phyloP scores from a whole-genome alignment of 2,888 invertebrate genomes.

The Acanthosoma haemorrhoidale region DNA sequence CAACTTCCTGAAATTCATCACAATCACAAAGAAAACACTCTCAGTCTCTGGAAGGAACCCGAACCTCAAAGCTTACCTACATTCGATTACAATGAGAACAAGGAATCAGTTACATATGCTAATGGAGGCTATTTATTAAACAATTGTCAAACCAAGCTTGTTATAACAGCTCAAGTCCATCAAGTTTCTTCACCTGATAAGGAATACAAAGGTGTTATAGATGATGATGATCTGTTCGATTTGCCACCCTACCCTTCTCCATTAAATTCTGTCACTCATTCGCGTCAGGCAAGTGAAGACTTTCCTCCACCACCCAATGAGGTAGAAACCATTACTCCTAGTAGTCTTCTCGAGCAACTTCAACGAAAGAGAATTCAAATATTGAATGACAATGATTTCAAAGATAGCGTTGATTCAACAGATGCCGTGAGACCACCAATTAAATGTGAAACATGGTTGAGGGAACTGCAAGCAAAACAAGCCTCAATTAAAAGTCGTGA shows the following conservation, averaged over 20 bases:
- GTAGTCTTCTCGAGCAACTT: slow-evolving; percentile 56
- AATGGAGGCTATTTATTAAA: slow-evolving; percentile 49
- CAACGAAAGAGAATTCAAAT: slow-evolving; percentile 62
- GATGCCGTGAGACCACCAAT: slow-evolving; percentile 52
- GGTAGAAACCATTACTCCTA: slow-evolving; percentile 32
- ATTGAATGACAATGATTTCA: slow-evolving; percentile 43
- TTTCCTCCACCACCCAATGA: slow-evolving; percentile 69
- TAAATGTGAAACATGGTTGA: slow-evolving; percentile 61
- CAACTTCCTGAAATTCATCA: slow-evolving; percentile 36
- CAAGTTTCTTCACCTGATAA: slow-evolving; percentile 50
- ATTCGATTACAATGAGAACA: slow-evolving; percentile 50
- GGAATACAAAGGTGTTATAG: slow-evolving; percentile 35
- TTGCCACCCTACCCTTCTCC: slow-evolving; percentile 68
- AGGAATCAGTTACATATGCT: slow-evolving; percentile 50
- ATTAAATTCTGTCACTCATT: slow-evolving; percentile 69
- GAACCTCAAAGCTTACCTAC: slow-evolving; percentile 62
- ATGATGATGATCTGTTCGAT: slow-evolving; percentile 43
- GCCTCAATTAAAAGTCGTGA: slow-evolving; percentile 52
- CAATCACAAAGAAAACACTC: slow-evolving; percentile 37
- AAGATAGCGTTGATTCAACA: slow-evolving; percentile 46
- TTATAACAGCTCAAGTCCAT: slow-evolving; percentile 79
- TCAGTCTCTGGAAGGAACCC: slow-evolving; percentile 40
- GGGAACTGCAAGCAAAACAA: slow-evolving; percentile 75
- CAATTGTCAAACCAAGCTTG: slow-evolving; percentile 54
- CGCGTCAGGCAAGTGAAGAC: slow-evolving; percentile 80